A percentile compares a stretch with the other conserved stretches of the same genome.
Conservation (phyloP, 2,113 vertebrate genomes). For the Edolisoma coerulescens region DNA sequence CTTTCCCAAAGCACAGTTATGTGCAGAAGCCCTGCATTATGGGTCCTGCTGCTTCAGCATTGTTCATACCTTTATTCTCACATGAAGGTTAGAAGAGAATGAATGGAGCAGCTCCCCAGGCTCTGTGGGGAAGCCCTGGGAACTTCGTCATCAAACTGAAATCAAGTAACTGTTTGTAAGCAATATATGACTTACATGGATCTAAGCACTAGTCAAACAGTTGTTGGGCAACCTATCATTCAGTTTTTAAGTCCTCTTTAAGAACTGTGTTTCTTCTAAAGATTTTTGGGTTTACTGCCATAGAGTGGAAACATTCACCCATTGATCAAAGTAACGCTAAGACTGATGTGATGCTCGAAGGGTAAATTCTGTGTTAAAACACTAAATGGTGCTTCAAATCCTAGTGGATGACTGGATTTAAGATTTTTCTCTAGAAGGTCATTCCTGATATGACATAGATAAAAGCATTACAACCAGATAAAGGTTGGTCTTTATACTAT, state of each 20-base stretch:
- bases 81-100: background rate
- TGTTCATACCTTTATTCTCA: background rate
- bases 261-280: background rate
- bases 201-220: background rate
- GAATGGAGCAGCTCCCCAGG: background rate
- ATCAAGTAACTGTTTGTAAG: background rate
- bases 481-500: background rate
- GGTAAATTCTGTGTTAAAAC: background rate
- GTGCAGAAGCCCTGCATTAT: background rate
- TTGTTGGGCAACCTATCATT: background rate
- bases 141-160: background rate
- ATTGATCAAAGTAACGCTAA: background rate
- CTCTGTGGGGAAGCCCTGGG: background rate
- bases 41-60: background rate
- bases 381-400: background rate
- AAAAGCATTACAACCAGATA: background rate
- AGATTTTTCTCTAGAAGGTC: background rate
- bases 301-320: background rate
- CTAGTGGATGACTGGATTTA: background rate
- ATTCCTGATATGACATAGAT: background rate
- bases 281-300: background rate
- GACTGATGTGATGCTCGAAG: background rate
- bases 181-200: background rate
- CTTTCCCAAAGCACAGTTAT: background rate
- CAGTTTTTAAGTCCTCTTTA: background rate